phyloP scores from a whole-genome alignment of 2,888 invertebrate species.

The Artemia sinica region DNA sequence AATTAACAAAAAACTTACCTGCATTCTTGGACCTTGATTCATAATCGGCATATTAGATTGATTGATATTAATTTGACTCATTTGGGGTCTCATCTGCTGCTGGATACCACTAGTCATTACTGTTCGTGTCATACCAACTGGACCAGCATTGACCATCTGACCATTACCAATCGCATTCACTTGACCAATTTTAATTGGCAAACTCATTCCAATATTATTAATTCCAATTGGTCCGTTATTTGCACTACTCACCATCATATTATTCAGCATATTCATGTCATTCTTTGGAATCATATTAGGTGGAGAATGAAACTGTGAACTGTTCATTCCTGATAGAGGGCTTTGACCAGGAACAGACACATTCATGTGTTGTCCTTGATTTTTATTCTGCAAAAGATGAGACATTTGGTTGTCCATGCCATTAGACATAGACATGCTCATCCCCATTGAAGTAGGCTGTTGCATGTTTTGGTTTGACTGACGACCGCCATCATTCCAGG shows the following conservation, averaged over 20 bases:
- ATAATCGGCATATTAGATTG: constrained; percentile 32
- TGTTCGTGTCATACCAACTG: constrained; percentile 28
- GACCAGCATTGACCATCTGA: constrained; percentile 44
- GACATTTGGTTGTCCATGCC: constrained; percentile 8
- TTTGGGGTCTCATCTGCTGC: constrained; percentile 28
- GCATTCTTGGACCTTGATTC: constrained; percentile 35
- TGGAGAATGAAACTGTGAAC: constrained; percentile 1
- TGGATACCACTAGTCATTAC: constrained; percentile 30
- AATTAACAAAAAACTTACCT: constrained; percentile 30
- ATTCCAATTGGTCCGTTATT: constrained; percentile 6
- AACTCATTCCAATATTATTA: constrained; percentile 4
- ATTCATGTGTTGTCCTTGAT: neutral
- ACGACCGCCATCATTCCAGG: constrained; percentile 48
- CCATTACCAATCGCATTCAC: constrained; percentile 48
- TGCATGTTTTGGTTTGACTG: constrained; percentile 25
- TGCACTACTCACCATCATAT: constrained; percentile 9
- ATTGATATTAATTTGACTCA: constrained; percentile 1
- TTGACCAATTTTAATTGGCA: constrained; percentile 3
- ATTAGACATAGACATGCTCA: constrained; percentile 7
- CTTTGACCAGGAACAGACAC: neutral
- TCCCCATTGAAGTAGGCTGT: constrained; percentile 1
- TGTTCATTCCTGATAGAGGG: constrained; percentile 2
- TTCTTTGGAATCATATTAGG: neutral
- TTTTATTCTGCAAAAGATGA: constrained; percentile 1
- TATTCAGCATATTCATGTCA: constrained; percentile 8